These are phyloP conservation scores for Bombus consobrinus DNA, from an alignment of 1,140 invertebrate genomes.

Conservation along the genomic window DNA sequence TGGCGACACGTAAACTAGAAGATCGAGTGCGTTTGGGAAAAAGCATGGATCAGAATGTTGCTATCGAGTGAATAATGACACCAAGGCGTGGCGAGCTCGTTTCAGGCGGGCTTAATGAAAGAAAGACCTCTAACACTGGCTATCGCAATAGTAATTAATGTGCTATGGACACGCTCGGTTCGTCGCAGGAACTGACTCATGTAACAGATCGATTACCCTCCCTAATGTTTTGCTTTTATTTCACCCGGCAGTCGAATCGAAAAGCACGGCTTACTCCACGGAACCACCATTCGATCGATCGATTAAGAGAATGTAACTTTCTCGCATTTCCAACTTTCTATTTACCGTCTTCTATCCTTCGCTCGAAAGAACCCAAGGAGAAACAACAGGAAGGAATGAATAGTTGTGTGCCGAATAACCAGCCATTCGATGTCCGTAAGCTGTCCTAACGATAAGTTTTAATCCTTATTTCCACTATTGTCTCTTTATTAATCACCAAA, in stretches of 20 bases:
- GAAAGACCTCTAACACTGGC: not conserved
- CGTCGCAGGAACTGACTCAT: conserved; percentile 47
- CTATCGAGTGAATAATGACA: conserved; percentile 29
- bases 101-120: conserved; percentile 31
- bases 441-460: no score
- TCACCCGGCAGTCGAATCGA: not conserved
- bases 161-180: conserved; percentile 51
- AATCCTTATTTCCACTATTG: no score
- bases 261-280: not conserved
- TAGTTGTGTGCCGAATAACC: no score
- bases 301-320: conserved; percentile 1
- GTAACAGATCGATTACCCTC: conserved; percentile 27
- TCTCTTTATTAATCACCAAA: no score
- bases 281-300: not conserved
- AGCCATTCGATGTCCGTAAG: no score
- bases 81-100: conserved; percentile 8
- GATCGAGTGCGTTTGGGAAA: not conserved
- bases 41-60: conserved; percentile 18
- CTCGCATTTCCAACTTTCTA: not conserved
- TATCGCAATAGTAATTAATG: conserved; percentile 53
- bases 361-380: not conserved
- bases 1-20: not conserved
- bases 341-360: not conserved
- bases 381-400: not conserved
- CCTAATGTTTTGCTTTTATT: conserved; percentile 6